Percentiles rank a stretch among this genome's conserved stretches.
Conservation (phyloP, 2,113 vertebrate species). For the Saimiri boliviensis region DNA sequence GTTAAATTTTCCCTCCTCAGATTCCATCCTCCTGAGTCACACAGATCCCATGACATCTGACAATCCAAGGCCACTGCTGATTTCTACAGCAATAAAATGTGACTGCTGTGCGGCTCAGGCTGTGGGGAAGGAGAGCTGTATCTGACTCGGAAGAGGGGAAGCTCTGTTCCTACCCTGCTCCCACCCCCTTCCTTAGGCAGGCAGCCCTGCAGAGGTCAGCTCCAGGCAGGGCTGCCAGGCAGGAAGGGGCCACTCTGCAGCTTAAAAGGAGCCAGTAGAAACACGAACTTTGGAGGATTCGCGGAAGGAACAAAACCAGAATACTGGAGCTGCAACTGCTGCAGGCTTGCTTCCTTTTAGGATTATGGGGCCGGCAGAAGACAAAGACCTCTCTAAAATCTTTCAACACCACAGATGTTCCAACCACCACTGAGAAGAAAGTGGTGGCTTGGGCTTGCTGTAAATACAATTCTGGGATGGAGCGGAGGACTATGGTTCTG, state of each 20-base stretch:
- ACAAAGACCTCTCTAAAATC: not conserved
- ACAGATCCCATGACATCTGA: not conserved
- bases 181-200: not conserved
- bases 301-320: not conserved
- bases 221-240: not conserved
- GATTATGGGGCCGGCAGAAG: not conserved
- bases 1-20: not conserved
- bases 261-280: not conserved
- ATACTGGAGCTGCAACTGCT: not conserved
- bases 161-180: not conserved
- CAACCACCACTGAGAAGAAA: not conserved
- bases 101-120: fast-evolving
- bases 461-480: not conserved
- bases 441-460: not conserved
- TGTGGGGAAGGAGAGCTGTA: not conserved
- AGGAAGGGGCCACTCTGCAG: not conserved
- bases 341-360: not conserved
- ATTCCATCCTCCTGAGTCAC: not conserved
- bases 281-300: not conserved
- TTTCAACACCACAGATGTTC: not conserved
- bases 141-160: not conserved
- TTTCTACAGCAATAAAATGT: not conserved
- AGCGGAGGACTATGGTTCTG: not conserved
- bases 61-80: not conserved
- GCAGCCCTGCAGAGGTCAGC: not conserved